Base-by-base conservation (phyloP, 1,140 invertebrate genomes). In the Drosophila lacertosa region DNA sequence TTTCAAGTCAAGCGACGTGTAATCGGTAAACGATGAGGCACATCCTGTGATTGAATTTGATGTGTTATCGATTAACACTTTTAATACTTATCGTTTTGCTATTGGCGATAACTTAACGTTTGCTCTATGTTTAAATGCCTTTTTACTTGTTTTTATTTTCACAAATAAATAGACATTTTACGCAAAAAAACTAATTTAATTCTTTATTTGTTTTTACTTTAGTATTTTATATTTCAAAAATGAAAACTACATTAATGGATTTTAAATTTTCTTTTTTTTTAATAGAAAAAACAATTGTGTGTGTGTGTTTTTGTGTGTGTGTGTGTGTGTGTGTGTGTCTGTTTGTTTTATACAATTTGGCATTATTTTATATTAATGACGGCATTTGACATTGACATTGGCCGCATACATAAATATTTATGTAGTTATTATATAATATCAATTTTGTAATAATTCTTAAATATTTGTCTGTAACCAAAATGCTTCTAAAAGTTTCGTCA, bases 401-500 rank as follows among this genome's bases (percentile, higher is more conserved):
- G 57, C 65, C 65, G 65, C 40, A 68, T 68, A 73, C 69, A 73
- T 67, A 68, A 66, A 72, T 72, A 60, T 59, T 67, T 60, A 54
- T 69, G 15, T 69, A 33, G 48, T 62, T 69, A 62, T 58, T 35
- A 48, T 68, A 51, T 64, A 69, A 69, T 73, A 67, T 73, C 47
- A 69, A 66, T 71, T 65, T 44, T 57, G 51, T 63, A 76, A 76
- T 73, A 63, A 68, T 73, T 76, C 74, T 86, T 83, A 83, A 79
- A 73, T 83, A 78, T 86, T 86, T 77, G 64, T 73, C 62, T 84
- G 69, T 82, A 82, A 75, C 80, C 81, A 84, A 84, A 84, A 84
- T 86, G 59, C 78, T 88, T 82, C 76, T 88, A 83, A 83, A 77
- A 79, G 77, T 76, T 84, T 90, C 73, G 54, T 86, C 77, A 88